Base-by-base conservation (phyloP, 2,113 vertebrate genomes). In the Forbesichthys agassizii region DNA sequence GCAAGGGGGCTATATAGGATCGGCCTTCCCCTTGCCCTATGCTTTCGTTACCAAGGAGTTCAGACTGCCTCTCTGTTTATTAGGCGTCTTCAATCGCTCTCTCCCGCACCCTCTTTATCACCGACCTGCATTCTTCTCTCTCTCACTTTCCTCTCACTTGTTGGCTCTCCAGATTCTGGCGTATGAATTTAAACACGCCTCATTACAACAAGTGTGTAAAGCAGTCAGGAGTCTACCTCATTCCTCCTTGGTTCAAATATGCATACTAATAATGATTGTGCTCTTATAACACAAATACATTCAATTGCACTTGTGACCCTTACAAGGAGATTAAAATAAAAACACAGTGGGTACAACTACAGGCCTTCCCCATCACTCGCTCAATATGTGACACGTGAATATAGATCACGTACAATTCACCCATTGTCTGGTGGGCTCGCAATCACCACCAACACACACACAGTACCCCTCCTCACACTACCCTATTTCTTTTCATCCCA, bases 31-130 rank as follows among this genome's bases (percentile, higher is more conserved):
- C 82, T 79, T 87, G 84, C 83, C 86, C 85, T 85, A 84, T 69
- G 85, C 82, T 86, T 85, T 78, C 87, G 91, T 93, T 89, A 87
- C 90, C 88, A 91, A 89, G 90, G 88, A 90, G 89, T 81, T 86
- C 71, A 78, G 75, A 76, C 86, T 79, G 79, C 86, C 79, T 83
- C 75, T 82, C 78, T 73, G 78, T 75, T 71, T 49, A 76, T 77
- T 81, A 74, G 80, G 75, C 75, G 82, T 89, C 77, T 71, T 79
- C 69, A 73, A 20, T 75, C 61, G 11, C 48, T 76, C 64, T 73
- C 58, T 53, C 59, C 51, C 0, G 1, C 27, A 4, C 12, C 61
- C 27, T 68, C 33, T 46, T 11, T 49, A 13, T 11, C 11, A 42
- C 47, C 54, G 9, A 14, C 48, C 5, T 14, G 5, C 49, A 3